These are phyloP conservation scores for Macrosiphum euphorbiae DNA, from an alignment of 2,888 invertebrate genomes.

Conservation along the genomic window DNA sequence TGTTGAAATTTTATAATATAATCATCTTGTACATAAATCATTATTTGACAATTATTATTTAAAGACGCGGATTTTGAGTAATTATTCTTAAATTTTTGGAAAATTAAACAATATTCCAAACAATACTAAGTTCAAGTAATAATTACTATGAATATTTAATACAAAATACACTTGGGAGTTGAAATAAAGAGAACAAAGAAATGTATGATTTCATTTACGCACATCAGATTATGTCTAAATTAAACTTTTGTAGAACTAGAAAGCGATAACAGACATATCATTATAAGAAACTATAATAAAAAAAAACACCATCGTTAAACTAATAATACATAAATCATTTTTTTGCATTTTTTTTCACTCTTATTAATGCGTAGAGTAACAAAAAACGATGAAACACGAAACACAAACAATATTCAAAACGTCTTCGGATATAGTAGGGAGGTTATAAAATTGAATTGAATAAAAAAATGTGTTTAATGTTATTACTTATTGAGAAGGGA, in stretches of 20 bases:
- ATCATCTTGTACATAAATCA: not conserved
- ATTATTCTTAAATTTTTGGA: not conserved
- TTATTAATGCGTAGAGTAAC: not conserved
- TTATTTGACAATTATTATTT: not conserved
- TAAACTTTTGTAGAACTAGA: not conserved
- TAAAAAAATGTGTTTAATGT: slow-evolving; percentile 1
- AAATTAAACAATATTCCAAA: not conserved
- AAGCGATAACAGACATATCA: not conserved
- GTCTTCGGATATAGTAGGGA: not conserved
- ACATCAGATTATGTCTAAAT: not conserved
- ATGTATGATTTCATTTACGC: not conserved
- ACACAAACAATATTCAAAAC: not conserved
- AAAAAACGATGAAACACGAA: not conserved
- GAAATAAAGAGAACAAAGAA: not conserved
- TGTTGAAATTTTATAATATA: not conserved
- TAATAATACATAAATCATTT: not conserved
- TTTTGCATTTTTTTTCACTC: not conserved
- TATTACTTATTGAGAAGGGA: not conserved
- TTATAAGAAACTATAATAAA: not conserved
- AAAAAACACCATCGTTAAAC: not conserved
- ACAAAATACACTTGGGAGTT: not conserved
- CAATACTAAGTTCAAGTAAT: not conserved
- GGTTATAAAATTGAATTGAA: not conserved
- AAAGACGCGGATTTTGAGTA: not conserved
- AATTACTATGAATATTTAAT: not conserved